These are phyloP conservation scores for Anser cygnoides DNA, from an alignment of 2,113 vertebrate genomes.

Conservation along the genomic window DNA sequence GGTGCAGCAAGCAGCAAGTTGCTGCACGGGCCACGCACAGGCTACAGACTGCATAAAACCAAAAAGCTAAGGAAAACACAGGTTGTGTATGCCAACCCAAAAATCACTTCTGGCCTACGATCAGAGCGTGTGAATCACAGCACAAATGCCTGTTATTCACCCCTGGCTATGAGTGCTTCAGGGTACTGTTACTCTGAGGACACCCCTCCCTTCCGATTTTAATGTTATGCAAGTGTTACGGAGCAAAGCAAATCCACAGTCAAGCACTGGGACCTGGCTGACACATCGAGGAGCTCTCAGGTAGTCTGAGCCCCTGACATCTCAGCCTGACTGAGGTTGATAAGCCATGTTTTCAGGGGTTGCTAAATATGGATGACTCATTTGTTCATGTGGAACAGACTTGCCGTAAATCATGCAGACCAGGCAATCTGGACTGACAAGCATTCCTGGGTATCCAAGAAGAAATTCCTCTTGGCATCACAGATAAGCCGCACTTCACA, in stretches of 20 bases:
- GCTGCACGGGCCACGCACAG: too few relatives aligned
- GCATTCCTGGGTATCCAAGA: not conserved
- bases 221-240: not conserved
- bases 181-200: not conserved
- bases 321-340: not conserved
- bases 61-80: not conserved
- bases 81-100: not conserved
- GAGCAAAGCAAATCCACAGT: not conserved
- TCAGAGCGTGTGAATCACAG: not conserved
- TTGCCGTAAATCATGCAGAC: not conserved
- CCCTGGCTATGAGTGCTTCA: not conserved
- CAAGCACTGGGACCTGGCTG: not conserved
- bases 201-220: not conserved
- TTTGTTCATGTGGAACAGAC: not conserved
- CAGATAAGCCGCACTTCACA: not conserved
- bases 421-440: not conserved
- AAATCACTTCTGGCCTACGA: not conserved
- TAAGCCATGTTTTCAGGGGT: not conserved
- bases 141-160: not conserved
- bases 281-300: not conserved
- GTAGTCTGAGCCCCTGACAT: not conserved
- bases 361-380: not conserved
- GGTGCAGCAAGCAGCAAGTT: accelerated
- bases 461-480: not conserved
- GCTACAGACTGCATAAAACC: not conserved